Percentiles rank a stretch among this genome's conserved stretches.
phyloP scores from a whole-genome alignment of 2,113 vertebrate genomes.

The Tachysurus vachellii region DNA sequence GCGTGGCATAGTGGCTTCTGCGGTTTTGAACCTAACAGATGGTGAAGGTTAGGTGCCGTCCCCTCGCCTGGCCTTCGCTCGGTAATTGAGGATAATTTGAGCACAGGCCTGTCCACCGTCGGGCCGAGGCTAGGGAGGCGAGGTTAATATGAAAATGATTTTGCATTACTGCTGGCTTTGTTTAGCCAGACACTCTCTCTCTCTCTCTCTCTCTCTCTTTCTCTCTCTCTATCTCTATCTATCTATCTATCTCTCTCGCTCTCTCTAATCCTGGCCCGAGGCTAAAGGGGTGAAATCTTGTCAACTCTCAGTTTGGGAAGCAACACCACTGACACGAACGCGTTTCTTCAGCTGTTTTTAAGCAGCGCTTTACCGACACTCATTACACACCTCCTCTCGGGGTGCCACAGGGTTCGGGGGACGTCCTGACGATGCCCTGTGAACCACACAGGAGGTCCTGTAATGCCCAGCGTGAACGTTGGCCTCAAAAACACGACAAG shows the following conservation, averaged over 20 bases:
- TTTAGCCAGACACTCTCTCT: conserved; percentile 70
- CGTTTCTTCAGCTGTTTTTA: conserved; percentile 75
- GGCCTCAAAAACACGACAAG: conserved; percentile 51
- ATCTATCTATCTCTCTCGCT: conserved; percentile 55
- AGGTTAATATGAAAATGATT: conserved; percentile 98
- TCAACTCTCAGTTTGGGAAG: conserved; percentile 73
- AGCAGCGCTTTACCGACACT: conserved; percentile 76
- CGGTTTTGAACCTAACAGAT: conserved; percentile 93
- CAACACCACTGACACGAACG: conserved; percentile 75
- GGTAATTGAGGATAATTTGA: conserved; percentile 99
- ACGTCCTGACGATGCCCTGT: conserved; percentile 65
- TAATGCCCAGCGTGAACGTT: conserved; percentile 57
- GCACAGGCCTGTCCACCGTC: conserved; percentile 90
- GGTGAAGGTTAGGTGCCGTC: conserved; percentile 97
- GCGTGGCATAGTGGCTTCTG: conserved; percentile 74
- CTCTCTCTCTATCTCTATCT: conserved; percentile 53
- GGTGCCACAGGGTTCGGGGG: conserved; percentile 65
- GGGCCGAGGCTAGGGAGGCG: conserved; percentile 79
- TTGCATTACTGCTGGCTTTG: conserved; percentile 83
- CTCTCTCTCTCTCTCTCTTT: conserved; percentile 53
- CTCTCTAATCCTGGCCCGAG: conserved; percentile 92
- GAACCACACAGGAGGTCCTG: conserved; percentile 70
- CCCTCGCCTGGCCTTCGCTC: conserved; percentile 89
- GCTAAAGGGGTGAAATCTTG: conserved; percentile 81
- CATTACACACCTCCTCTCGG: conserved; percentile 76